A percentile compares a stretch with the other conserved stretches of the same genome.
These are phyloP conservation scores for Pygmarrhopalites habei DNA, from an alignment of 1,140 invertebrate species.

Conservation along the genomic window DNA sequence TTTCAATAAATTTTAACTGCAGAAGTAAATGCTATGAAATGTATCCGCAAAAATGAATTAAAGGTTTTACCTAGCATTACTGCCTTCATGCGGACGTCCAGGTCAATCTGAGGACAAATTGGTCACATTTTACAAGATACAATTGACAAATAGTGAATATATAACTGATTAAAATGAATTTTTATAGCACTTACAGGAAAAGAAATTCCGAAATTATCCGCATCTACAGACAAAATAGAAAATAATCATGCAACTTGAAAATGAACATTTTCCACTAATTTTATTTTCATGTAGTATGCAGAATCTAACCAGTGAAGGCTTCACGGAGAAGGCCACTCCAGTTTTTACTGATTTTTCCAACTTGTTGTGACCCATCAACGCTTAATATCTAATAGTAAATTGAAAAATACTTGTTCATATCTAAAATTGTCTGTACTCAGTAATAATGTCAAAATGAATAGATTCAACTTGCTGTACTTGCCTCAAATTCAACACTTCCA, in stretches of 20 bases:
- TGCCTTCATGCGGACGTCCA: constrained; percentile 75
- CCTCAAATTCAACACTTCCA: constrained; percentile 66
- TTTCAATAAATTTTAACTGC: constrained; percentile 46
- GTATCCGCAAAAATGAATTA: constrained; percentile 48
- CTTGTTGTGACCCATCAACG: constrained; percentile 53
- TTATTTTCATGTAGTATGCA: no score
- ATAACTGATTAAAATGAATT: neutral
- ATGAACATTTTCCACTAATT: constrained; percentile 47
- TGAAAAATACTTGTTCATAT: neutral
- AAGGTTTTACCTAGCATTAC: constrained; percentile 53
- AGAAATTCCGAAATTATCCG: constrained; percentile 67
- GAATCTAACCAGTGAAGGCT: constrained; percentile 62
- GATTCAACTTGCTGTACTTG: constrained; percentile 34
- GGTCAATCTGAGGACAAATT: constrained; percentile 48
- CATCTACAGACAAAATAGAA: no score
- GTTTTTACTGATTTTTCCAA: constrained; percentile 70
- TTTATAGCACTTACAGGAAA: constrained; percentile 51
- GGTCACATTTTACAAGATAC: neutral
- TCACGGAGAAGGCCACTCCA: constrained; percentile 64
- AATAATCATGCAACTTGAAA: constrained; percentile 37
- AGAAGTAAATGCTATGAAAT: neutral
- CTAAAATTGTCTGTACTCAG: neutral
- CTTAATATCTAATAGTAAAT: constrained; percentile 52
- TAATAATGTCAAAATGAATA: neutral
- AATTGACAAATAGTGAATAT: neutral